These are phyloP conservation scores for Spheniscus mendiculus DNA, from an alignment of 2,113 vertebrate species.

Conservation along the genomic window DNA sequence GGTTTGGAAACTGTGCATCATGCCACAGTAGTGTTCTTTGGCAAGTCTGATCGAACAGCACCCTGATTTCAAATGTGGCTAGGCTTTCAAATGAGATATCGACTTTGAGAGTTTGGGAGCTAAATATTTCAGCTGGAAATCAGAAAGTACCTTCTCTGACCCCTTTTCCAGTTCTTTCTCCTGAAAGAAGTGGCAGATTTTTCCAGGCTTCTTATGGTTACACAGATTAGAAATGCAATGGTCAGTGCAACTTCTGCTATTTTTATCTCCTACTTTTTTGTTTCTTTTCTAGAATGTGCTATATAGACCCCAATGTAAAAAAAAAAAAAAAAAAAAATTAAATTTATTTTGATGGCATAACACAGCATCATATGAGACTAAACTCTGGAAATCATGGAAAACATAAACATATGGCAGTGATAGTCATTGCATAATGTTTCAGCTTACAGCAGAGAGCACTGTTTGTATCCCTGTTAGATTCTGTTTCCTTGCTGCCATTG, in stretches of 20 bases:
- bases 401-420: rapidly evolving
- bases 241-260: not conserved
- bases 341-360: not conserved
- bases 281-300: not conserved
- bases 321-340: not conserved
- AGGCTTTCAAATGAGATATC: not conserved
- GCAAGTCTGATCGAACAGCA: rapidly evolving
- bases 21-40: not conserved
- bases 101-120: not conserved
- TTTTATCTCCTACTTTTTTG: not conserved
- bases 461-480: not conserved
- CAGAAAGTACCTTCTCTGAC: not conserved
- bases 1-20: not conserved
- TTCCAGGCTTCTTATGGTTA: not conserved
- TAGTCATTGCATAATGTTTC: not conserved
- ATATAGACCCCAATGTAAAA: not conserved
- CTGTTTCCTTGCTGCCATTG: not conserved
- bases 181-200: not conserved
- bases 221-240: not conserved
- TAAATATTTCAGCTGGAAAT: not conserved
- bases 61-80: not conserved
- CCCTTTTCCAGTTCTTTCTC: not conserved
- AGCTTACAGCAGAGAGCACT: not conserved
- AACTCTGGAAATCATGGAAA: not conserved
- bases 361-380: not conserved